Percentiles rank a stretch among this genome's conserved stretches.
Conservation (phyloP, 2,888 invertebrate genomes). For the Strigamia maritima region DNA sequence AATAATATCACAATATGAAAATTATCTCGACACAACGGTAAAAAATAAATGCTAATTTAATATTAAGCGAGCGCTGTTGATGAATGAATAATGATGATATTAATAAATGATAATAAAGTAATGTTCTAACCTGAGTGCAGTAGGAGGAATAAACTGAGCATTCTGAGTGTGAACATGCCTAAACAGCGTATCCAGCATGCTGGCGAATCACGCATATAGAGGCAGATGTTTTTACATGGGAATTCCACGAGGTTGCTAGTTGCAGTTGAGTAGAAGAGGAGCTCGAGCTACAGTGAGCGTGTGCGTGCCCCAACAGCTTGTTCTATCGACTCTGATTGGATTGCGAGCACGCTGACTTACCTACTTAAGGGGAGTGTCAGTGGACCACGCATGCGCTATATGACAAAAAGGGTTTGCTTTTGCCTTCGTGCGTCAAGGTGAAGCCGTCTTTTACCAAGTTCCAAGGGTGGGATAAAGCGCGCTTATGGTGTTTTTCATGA, state of each 20-base stretch:
- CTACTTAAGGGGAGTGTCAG: constrained; percentile 36
- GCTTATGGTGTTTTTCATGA: neutral
- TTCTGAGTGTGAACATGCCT: constrained; percentile 22
- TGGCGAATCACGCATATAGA: constrained; percentile 35
- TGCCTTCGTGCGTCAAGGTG: constrained; percentile 5
- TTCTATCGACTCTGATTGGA: constrained; percentile 38
- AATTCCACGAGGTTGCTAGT: constrained; percentile 6
- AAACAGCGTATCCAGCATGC: constrained; percentile 35
- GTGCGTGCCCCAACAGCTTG: neutral
- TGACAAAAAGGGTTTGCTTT: constrained; percentile 15
- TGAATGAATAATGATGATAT: neutral
- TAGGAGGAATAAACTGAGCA: constrained; percentile 15
- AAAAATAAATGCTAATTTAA: neutral
- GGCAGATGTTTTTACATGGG: constrained; percentile 13
- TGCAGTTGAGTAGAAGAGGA: constrained; percentile 15
- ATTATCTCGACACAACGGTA: neutral
- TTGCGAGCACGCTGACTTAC: constrained; percentile 36
- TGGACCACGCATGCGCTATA: constrained; percentile 34
- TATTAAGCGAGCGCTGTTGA: neutral
- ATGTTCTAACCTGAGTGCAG: neutral
- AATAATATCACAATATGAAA: neutral
- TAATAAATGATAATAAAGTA: neutral
- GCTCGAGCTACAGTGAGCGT: constrained; percentile 14
- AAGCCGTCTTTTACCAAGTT: neutral
- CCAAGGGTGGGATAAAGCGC: neutral